A percentile compares a stretch with the other conserved stretches of the same genome.
Conservation (phyloP, 2,888 invertebrate genomes). For the Lathronympha strigana region DNA sequence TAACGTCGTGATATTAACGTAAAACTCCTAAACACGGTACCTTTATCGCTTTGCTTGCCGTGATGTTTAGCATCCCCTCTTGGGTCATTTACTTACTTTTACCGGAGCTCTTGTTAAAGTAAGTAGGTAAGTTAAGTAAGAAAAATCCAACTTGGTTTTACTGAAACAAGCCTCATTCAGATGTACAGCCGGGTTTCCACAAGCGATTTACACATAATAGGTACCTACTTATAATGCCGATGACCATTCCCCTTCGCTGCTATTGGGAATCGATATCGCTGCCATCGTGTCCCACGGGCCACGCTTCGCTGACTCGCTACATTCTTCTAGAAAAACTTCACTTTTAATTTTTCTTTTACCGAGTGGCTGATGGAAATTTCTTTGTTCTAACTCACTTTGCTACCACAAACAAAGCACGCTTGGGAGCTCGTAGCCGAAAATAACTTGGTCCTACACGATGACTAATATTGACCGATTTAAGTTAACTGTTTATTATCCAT, state of each 20-base stretch:
- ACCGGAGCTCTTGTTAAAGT: constrained; percentile 8
- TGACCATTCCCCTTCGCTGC: constrained; percentile 53
- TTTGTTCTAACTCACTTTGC: constrained; percentile 38
- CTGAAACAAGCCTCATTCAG: constrained; percentile 9
- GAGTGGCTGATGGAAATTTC: constrained; percentile 46
- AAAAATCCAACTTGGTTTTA: constrained; percentile 13
- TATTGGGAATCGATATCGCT: constrained; percentile 63
- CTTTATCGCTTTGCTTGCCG: constrained; percentile 37
- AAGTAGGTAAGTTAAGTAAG: constrained; percentile 8
- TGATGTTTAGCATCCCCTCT: constrained; percentile 20
- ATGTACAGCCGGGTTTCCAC: constrained; percentile 39
- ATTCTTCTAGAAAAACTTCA: constrained; percentile 50
- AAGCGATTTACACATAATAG: constrained; percentile 41
- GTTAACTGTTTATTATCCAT: constrained; percentile 41
- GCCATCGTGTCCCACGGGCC: constrained; percentile 63
- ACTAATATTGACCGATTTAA: constrained; percentile 41
- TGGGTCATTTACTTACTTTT: constrained; percentile 20
- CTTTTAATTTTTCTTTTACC: constrained; percentile 47
- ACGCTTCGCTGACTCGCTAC: constrained; percentile 56
- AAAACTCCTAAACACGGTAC: constrained; percentile 36
- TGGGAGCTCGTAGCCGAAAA: constrained; percentile 35
- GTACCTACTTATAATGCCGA: constrained; percentile 47
- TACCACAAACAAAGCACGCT: constrained; percentile 32
- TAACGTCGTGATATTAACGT: constrained; percentile 37
- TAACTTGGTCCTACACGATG: constrained; percentile 39